Evolutionary conservation across 2,797 vertebrate species (phyloP).

Genomic region (Chiroxiphia lanceolata): DNA sequence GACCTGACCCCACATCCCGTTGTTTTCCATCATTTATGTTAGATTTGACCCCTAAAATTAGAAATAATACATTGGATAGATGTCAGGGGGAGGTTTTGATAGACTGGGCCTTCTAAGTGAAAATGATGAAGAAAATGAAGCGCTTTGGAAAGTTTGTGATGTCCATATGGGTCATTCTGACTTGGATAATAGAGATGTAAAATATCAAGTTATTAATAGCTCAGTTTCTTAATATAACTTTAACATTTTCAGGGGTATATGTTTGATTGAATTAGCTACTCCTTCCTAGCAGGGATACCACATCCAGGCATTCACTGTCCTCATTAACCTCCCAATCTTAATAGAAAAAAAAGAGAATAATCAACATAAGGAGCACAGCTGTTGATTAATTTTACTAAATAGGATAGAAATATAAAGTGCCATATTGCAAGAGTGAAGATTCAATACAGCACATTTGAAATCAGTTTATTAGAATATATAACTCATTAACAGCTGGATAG

Average conservation of each 20-base stretch:
- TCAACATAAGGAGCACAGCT: conserved; percentile 64
- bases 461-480: conserved; percentile 53
- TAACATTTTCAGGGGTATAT: conserved; percentile 26
- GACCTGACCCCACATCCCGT: not conserved
- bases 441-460: conserved; percentile 52
- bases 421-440: conserved; percentile 58
- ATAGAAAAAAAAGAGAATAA: conserved; percentile 25
- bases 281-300: conserved; percentile 1
- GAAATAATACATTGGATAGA: not conserved
- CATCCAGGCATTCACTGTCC: conserved; percentile 23
- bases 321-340: conserved; percentile 68
- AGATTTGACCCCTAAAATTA: not conserved
- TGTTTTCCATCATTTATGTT: not conserved
- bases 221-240: conserved; percentile 44
- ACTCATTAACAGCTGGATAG: conserved; percentile 55
- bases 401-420: conserved; percentile 58
- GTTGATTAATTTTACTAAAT: conserved; percentile 74
- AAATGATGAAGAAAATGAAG: conserved; percentile 18
- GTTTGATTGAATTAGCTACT: conserved; percentile 46
- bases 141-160: not conserved
- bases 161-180: conserved; percentile 41
- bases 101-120: not conserved
- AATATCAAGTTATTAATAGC: conserved; percentile 55
- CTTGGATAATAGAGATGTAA: not conserved
- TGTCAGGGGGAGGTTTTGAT: not conserved